Conservation (phyloP, 2,888 invertebrate species). For the Eupithecia exiguata region DNA sequence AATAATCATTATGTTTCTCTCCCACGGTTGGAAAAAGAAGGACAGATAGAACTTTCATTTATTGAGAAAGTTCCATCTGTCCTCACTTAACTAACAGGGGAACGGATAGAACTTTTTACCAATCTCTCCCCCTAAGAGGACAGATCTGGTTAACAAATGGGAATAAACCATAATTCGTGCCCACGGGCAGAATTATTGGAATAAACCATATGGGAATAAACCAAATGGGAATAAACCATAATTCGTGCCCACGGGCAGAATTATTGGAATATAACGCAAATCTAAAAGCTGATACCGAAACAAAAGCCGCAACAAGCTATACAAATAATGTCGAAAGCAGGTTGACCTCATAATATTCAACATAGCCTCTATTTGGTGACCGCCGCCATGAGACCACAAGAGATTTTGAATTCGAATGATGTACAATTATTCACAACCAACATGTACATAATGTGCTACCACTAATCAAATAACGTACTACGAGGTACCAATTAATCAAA, state of each 20-base stretch:
- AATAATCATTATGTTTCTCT: no score
- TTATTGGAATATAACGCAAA: not conserved
- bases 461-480: not conserved
- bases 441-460: not conserved
- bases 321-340: not conserved
- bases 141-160: no score
- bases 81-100: no score
- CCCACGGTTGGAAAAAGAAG: no score
- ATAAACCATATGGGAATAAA: no score
- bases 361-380: not conserved
- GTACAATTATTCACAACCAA: not conserved
- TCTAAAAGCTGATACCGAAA: not conserved
- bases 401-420: conserved; percentile 1
- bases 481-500: no score
- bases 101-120: no score
- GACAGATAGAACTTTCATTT: no score
- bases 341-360: conserved; percentile 11
- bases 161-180: not conserved
- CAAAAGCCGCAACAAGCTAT: not conserved
- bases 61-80: no score
- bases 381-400: not conserved
- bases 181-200: not conserved
- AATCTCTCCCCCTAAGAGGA: no score
- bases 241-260: not conserved
- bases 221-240: not conserved